Evolutionary conservation across 2,888 invertebrate species (phyloP), one percentile per base, ranked within the genome.

Genomic region (Xestobium rufovillosum): DNA sequence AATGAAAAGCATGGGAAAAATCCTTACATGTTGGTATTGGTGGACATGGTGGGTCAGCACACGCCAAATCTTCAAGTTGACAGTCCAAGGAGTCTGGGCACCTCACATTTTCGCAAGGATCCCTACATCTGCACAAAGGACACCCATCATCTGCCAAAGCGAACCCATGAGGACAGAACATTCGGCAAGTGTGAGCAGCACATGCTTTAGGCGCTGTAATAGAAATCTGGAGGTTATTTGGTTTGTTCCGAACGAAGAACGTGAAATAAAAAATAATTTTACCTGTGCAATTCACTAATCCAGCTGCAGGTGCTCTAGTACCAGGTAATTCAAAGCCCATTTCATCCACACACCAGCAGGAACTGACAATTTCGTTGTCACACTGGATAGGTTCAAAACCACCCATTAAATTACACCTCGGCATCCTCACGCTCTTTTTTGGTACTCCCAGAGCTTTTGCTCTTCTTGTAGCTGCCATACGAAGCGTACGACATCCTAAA

Each of bases 151-250:
- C 50, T 26, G 72, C 68, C 52, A 84, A 72, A 45, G 83, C 78
- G 60, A 89, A 89, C 23, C 87, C 88, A 38, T 85, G 75, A 0
- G 87, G 83, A 51, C 89, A 89, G 44, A 87, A 75, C 89, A 89
- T 89, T 26, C 89, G 75, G 55, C 89, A 89, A 1, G 82, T 83
- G 50, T 83, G 83, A 1, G 83, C 83, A 0, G 83, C 78, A 55
- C 89, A 89, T 2, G 79, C 71, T 16, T 76, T 73, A 1, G 80
- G 80, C 29, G 71, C 72, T 57, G 50, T 12, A 41, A 43, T n/a
- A 19, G 13, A 25, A 17, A 26, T 13, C 3, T 11, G 8, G 4
- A 4, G 10, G 33, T 13, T 13, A 30, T 4, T 10, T 10, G 27
- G 6, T 27, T 27, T 4, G 26, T 11, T 25, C 17, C 6, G 19